These are phyloP conservation scores for Gracilinanus agilis DNA, from an alignment of 2,113 vertebrate genomes.

Conservation along the genomic window DNA sequence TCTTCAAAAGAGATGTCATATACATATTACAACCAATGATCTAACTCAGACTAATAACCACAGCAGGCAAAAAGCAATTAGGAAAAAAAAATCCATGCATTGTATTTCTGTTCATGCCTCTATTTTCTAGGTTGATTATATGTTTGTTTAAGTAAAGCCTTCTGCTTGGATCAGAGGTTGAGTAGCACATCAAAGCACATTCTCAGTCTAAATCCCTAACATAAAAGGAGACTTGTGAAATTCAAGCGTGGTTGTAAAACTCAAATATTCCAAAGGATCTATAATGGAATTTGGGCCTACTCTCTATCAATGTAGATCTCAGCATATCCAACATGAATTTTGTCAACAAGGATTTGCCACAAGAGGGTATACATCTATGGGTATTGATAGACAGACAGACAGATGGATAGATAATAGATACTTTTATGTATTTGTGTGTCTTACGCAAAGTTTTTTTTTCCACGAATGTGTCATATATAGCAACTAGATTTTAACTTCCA, in stretches of 20 bases:
- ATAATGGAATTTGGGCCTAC: not conserved
- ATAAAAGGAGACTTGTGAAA: conserved; percentile 64
- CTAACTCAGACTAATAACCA: not conserved
- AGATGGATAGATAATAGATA: not conserved
- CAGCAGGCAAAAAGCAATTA: conserved; percentile 52
- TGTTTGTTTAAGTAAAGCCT: conserved; percentile 67
- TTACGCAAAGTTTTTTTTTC: not conserved
- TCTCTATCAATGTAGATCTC: not conserved
- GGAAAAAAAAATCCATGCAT: conserved; percentile 32
- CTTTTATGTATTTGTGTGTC: not conserved
- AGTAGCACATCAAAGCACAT: conserved; percentile 73
- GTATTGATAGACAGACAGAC: not conserved
- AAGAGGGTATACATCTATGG: not conserved
- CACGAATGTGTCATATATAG: not conserved
- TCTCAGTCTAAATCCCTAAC: conserved; percentile 61
- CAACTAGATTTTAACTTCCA: not conserved
- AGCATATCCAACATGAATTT: not conserved
- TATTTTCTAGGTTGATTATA: conserved; percentile 67
- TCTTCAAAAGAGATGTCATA: not conserved
- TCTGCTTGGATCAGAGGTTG: conserved; percentile 64
- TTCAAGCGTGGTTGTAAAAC: conserved; percentile 69
- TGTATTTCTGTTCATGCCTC: conserved; percentile 49
- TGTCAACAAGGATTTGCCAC: not conserved
- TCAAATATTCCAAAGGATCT: conserved; percentile 37
- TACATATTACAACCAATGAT: not conserved